phyloP scores from a whole-genome alignment of 2,888 invertebrate species.

The Thereva unica region DNA sequence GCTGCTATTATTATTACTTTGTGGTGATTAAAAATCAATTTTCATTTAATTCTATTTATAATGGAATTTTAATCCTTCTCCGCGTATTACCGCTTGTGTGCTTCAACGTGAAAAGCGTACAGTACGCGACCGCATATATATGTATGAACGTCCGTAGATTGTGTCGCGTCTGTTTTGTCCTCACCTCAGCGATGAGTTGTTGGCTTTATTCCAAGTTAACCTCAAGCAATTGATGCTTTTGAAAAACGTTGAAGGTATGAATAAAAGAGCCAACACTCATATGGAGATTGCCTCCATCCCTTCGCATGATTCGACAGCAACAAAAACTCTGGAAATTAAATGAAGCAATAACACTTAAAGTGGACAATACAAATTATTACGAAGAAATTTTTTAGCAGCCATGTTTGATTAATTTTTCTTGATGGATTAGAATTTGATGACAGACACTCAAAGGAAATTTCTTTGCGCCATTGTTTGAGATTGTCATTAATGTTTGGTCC shows the following conservation, averaged over 20 bases:
- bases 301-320: too few relatives aligned
- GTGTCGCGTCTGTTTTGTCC: too few relatives aligned
- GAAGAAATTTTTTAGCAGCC: constrained; percentile 5
- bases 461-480: background rate
- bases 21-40: constrained; percentile 33
- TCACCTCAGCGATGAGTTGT: too few relatives aligned
- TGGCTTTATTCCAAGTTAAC: too few relatives aligned
- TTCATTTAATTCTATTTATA: constrained; percentile 32
- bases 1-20: constrained; percentile 23
- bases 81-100: background rate
- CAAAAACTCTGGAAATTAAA: too few relatives aligned
- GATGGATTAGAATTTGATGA: constrained; percentile 19
- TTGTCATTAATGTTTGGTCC: constrained; percentile 2
- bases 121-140: too few relatives aligned
- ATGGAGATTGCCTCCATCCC: too few relatives aligned
- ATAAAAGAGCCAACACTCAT: constrained; percentile 4
- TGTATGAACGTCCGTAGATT: too few relatives aligned
- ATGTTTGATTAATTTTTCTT: constrained; percentile 22
- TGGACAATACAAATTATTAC: constrained; percentile 3
- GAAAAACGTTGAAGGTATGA: background rate
- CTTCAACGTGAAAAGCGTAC: too few relatives aligned
- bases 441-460: background rate
- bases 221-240: too few relatives aligned
- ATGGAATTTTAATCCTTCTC: constrained; percentile 29
- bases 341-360: background rate